Base-by-base conservation (phyloP, 2,888 invertebrate species). In the Ormyrus labotus region DNA sequence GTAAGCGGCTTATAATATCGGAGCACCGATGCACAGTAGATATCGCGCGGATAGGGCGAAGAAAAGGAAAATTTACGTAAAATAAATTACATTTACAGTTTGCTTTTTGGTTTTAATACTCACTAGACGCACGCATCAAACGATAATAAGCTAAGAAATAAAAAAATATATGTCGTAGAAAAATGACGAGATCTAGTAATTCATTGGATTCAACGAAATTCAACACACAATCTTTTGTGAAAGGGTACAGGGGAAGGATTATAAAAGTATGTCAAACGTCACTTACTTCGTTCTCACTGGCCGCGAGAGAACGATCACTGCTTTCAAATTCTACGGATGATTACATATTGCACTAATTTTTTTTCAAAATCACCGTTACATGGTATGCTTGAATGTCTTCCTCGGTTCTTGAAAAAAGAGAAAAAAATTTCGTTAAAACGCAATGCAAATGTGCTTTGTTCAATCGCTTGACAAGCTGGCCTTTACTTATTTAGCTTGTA, bases 291-390 rank as follows among this genome's bases (percentile, higher is more conserved):
- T 75, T 69, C 78, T 72, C 72, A 60, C 75, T 72, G 80, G 72
- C 78, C 78, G 57, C 61, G 75, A 50, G 60, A 82, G 78, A 75
- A 78, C 76, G 51, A 65, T 74, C 53, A 58, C 74, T 78, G 65
- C 34, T 82, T 77, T 57, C 53, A 65, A 77, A 78, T 60, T 77
- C 82, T 82, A 82, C 78, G 64, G 13, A 75, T 80, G 82, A 82
- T 82, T 82, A 82, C 60, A 82, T 82, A 82, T 82, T 82, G 82
- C 80, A 80, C 82, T 82, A 82, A 75, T 71, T 68, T 58, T 65
- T 74, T 81, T 64, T 61, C 82, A 78, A 75, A 13, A 72, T 55
- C 72, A 73, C 75, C 65, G 34, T 72, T 75, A 75, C 45, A 34
- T 45, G 68, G 76, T 48, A 65, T 51, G 50, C 11, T 68, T 55